phyloP scores from a whole-genome alignment of 2,113 vertebrate genomes.

The Pterocles burchelli region DNA sequence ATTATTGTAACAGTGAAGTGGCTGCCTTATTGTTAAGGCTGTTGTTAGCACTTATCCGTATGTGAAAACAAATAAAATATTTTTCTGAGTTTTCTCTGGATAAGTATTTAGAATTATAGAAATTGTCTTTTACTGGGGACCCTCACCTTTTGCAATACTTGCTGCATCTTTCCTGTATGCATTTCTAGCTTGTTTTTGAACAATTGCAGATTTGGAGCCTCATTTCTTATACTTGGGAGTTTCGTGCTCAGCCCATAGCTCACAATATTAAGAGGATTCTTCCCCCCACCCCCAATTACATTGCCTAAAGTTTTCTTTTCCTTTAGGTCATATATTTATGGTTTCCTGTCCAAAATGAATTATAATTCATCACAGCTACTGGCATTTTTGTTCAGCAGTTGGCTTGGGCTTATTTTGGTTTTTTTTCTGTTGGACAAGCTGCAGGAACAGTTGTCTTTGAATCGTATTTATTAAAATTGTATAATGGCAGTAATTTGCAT shows the following conservation, averaged over 20 bases:
- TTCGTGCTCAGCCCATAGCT: neutral
- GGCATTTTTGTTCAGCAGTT: neutral
- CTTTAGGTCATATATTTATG: neutral
- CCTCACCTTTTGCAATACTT: neutral
- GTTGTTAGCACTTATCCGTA: neutral
- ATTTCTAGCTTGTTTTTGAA: neutral
- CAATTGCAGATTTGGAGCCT: neutral
- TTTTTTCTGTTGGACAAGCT: neutral
- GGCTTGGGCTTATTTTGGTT: neutral
- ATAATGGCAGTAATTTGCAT: conserved; percentile 42
- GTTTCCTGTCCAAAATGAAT: neutral
- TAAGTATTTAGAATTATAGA: neutral
- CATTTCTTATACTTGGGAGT: neutral
- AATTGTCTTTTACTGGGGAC: neutral
- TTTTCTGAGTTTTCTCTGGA: neutral
- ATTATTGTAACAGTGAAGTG: neutral
- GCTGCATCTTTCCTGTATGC: neutral
- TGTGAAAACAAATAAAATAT: neutral
- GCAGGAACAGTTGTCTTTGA: neutral
- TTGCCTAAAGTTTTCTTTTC: neutral
- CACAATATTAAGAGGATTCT: neutral
- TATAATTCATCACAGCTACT: neutral
- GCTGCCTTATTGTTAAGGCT: neutral
- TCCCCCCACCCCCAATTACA: neutral
- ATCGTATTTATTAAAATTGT: conserved; percentile 42